A percentile compares a stretch with the other conserved stretches of the same genome.
These are phyloP conservation scores for Darevskia nairensis DNA, from an alignment of 2,797 vertebrate species.

Conservation along the genomic window DNA sequence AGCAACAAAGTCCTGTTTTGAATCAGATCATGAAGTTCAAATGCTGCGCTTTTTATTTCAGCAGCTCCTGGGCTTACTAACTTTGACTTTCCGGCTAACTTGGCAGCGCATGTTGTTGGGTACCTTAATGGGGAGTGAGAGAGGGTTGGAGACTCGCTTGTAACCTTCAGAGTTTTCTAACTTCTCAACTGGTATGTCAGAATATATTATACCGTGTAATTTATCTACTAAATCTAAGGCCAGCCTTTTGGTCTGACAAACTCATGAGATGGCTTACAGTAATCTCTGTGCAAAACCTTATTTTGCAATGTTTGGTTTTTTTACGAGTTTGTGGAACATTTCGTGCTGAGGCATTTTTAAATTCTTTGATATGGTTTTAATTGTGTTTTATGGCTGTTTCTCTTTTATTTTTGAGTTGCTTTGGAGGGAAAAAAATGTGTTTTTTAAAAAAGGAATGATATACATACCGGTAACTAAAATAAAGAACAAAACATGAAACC, in stretches of 20 bases:
- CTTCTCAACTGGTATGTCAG: no score
- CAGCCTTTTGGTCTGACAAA: not conserved
- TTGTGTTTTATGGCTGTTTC: not conserved
- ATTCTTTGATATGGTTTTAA: not conserved
- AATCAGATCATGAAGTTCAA: slow-evolving; percentile 29
- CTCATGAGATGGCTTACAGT: not conserved
- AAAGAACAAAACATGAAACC: not conserved
- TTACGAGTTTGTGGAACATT: not conserved
- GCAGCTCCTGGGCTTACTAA: slow-evolving; percentile 3
- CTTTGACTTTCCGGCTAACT: not conserved
- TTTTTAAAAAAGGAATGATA: not conserved
- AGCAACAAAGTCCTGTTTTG: not conserved
- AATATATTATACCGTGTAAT: not conserved
- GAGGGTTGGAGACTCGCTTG: not conserved
- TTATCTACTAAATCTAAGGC: not conserved
- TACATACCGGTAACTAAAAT: not conserved
- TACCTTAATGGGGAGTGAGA: not conserved
- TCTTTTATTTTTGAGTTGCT: not conserved
- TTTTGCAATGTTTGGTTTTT: not conserved
- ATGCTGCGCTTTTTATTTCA: not conserved
- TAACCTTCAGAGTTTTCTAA: not conserved
- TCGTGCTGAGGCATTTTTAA: not conserved
- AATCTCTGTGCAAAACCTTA: not conserved
- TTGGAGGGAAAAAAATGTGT: not conserved
- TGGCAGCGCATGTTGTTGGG: not conserved